These are phyloP conservation scores for Bruchidius siliquastri DNA, from an alignment of 2,888 invertebrate species.

Conservation along the genomic window DNA sequence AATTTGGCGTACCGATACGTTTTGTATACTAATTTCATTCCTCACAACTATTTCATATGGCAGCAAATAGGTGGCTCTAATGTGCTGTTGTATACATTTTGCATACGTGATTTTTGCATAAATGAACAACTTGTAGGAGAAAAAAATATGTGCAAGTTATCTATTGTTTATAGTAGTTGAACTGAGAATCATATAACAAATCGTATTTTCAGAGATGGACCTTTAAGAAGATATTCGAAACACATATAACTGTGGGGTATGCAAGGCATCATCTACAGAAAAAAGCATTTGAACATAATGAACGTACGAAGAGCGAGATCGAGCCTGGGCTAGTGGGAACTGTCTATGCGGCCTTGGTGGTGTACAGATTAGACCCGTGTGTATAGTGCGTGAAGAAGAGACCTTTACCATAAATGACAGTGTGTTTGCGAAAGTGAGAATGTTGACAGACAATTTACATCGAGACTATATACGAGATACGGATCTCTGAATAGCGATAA, in stretches of 20 bases:
- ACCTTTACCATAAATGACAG: slow-evolving; percentile 30
- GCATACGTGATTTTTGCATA: too few relatives aligned
- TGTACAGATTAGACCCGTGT: slow-evolving; percentile 42
- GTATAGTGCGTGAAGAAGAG: slow-evolving; percentile 33
- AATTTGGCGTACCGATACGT: too few relatives aligned
- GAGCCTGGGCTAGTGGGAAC: background rate
- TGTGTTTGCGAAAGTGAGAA: slow-evolving; percentile 27
- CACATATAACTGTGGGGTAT: background rate
- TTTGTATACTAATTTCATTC: too few relatives aligned
- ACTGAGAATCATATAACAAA: too few relatives aligned
- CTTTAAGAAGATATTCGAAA: background rate
- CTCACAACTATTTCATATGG: too few relatives aligned
- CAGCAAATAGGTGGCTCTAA: too few relatives aligned
- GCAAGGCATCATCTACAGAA: background rate
- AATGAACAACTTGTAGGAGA: too few relatives aligned
- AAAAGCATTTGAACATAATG: background rate
- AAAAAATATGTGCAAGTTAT: too few relatives aligned
- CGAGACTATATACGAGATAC: slow-evolving; percentile 22
- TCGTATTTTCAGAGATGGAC: background rate
- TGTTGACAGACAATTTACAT: slow-evolving; percentile 27
- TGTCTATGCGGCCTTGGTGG: slow-evolving; percentile 37
- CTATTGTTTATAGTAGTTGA: too few relatives aligned
- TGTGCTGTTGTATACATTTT: too few relatives aligned
- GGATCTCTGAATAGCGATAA: slow-evolving; percentile 15
- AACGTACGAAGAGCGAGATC: background rate